Conservation (phyloP, 2,797 vertebrate genomes). For the Macropus fuliginosus region DNA sequence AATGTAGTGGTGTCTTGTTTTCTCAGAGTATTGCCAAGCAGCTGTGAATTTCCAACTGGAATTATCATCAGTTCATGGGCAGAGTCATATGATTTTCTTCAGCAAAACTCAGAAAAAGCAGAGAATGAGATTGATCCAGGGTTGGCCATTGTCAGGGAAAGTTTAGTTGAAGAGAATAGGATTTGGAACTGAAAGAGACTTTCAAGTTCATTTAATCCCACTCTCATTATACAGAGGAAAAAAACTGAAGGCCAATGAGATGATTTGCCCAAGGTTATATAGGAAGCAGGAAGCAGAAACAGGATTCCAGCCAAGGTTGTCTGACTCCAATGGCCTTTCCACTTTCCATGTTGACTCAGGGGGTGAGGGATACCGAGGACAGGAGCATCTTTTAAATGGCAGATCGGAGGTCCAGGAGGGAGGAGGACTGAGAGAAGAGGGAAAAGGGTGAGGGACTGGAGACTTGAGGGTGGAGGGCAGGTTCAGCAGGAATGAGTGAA, state of each 20-base stretch:
- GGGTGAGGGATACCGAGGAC: background rate
- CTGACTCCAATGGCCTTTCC: background rate
- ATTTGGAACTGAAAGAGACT: background rate
- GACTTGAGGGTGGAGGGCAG: background rate
- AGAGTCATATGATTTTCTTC: background rate
- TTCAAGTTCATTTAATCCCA: background rate
- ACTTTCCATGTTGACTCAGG: background rate
- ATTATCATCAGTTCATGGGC: background rate
- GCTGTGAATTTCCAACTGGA: background rate
- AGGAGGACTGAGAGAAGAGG: background rate
- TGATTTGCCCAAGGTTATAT: background rate
- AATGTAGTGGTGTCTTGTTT: background rate
- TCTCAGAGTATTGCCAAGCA: background rate
- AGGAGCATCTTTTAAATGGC: background rate
- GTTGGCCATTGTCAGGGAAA: background rate
- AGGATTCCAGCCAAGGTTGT: background rate
- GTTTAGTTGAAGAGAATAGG: background rate
- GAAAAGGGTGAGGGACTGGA: background rate
- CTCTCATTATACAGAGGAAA: background rate
- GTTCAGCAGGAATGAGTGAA: background rate
- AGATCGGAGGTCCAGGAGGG: background rate
- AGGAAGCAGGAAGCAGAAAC: background rate
- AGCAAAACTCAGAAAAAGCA: background rate
- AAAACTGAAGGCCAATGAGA: background rate
- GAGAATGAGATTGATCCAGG: background rate